Conservation (phyloP, 2,888 invertebrate species). For the Hanleya hanleyi region DNA sequence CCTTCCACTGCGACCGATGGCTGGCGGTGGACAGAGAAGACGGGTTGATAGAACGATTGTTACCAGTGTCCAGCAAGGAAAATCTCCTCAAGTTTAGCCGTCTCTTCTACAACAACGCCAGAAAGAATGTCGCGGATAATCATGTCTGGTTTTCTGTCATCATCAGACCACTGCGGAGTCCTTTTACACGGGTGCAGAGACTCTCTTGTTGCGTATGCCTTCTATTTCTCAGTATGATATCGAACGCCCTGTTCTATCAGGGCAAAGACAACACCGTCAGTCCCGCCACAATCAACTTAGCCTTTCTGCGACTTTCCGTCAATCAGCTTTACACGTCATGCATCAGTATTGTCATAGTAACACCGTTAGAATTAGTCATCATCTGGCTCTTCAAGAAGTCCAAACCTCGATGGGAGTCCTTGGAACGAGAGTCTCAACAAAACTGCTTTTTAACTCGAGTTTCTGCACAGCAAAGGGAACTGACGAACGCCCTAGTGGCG, state of each 20-base stretch:
- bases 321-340: constrained; percentile 49
- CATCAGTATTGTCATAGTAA: constrained; percentile 41
- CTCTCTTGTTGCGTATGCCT: constrained; percentile 52
- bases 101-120: constrained; percentile 68
- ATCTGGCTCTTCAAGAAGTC: constrained; percentile 48
- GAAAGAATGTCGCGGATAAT: constrained; percentile 70
- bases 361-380: constrained; percentile 46
- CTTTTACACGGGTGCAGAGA: constrained; percentile 71
- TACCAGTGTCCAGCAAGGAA: constrained; percentile 68
- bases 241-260: constrained; percentile 55
- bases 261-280: constrained; percentile 21
- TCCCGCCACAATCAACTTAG: constrained; percentile 43
- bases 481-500: neutral
- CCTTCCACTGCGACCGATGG: constrained; percentile 71
- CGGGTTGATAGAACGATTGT: constrained; percentile 71
- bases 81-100: constrained; percentile 69
- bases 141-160: constrained; percentile 75
- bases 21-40: constrained; percentile 72
- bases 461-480: neutral
- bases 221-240: constrained; percentile 54
- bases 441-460: neutral
- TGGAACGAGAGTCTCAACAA: neutral
- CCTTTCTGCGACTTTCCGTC: constrained; percentile 44
- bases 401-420: constrained; percentile 8
- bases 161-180: constrained; percentile 71